phyloP scores from a whole-genome alignment of 2,113 vertebrate species.

The Xenopus borealis region DNA sequence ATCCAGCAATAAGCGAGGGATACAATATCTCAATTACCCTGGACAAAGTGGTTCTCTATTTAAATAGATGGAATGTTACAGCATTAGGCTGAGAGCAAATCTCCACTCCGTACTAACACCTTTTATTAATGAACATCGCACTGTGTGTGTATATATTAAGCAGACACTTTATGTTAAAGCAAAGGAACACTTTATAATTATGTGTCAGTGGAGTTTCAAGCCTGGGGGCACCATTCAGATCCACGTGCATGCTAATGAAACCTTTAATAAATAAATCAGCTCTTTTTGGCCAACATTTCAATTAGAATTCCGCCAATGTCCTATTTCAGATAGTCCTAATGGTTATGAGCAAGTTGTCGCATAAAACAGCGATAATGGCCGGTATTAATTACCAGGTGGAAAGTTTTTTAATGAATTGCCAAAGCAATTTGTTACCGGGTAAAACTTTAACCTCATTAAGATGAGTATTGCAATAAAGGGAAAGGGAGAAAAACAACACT shows the following conservation, averaged over 20 bases:
- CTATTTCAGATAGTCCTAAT: constrained; percentile 15
- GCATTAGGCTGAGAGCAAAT: too few species aligned
- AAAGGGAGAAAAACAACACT: neutral
- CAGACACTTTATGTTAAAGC: constrained; percentile 2
- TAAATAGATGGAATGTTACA: too few species aligned
- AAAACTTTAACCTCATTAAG: constrained; percentile 45
- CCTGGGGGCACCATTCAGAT: constrained; percentile 23
- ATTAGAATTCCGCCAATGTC: constrained; percentile 32
- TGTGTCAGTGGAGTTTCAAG: constrained; percentile 9
- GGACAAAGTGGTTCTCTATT: too few species aligned
- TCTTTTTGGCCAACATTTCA: constrained; percentile 23
- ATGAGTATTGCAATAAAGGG: constrained; percentile 29
- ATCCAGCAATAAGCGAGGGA: too few species aligned
- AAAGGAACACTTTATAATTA: constrained; percentile 26
- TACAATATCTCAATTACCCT: too few species aligned
- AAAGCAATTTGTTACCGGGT: constrained; percentile 27
- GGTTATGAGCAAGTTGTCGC: constrained; percentile 9
- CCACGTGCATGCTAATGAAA: constrained; percentile 1
- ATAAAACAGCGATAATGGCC: constrained; percentile 24
- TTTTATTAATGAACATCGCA: too few species aligned
- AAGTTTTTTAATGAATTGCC: constrained; percentile 28
- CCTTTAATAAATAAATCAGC: constrained; percentile 20
- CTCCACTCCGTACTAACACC: too few species aligned
- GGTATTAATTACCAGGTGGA: constrained; percentile 41
- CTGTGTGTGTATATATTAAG: neutral